phyloP scores from a whole-genome alignment of 2,113 vertebrate genomes.

The Parotia lawesii region DNA sequence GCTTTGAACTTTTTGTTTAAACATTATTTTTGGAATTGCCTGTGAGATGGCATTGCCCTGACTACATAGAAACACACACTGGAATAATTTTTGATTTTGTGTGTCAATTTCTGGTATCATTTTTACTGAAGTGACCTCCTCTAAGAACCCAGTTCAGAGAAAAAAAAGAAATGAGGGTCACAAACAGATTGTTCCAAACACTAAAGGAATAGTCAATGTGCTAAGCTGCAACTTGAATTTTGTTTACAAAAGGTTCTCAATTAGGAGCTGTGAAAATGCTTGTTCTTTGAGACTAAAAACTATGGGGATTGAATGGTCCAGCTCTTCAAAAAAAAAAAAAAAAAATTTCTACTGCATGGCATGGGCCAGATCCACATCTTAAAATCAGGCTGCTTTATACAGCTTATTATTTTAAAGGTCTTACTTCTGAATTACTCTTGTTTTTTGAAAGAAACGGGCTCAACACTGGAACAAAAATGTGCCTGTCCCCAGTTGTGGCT shows the following conservation, averaged over 20 bases:
- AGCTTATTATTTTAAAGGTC: not conserved
- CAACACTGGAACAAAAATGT: not conserved
- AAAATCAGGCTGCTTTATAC: not conserved
- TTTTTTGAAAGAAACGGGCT: not conserved
- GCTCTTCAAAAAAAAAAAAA: not conserved
- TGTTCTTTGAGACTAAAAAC: not conserved
- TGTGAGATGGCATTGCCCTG: not conserved
- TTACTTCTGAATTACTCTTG: not conserved
- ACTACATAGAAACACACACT: not conserved
- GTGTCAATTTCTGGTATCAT: not conserved
- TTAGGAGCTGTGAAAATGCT: not conserved
- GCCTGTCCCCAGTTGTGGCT: not conserved
- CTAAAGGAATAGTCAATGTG: not conserved
- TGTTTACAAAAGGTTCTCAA: not conserved
- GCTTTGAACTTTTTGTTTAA: constrained; percentile 57
- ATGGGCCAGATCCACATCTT: not conserved
- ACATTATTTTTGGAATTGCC: constrained; percentile 22
- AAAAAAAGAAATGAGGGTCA: not conserved
- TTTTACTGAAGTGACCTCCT: not conserved
- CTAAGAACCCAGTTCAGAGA: not conserved
- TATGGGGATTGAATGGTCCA: not conserved
- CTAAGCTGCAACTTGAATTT: not conserved
- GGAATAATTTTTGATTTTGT: not conserved
- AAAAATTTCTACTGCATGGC: not conserved
- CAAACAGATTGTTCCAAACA: not conserved